Percentiles rank a stretch among this genome's conserved stretches.
phyloP scores from a whole-genome alignment of 2,113 vertebrate species.

The Perca fluviatilis region DNA sequence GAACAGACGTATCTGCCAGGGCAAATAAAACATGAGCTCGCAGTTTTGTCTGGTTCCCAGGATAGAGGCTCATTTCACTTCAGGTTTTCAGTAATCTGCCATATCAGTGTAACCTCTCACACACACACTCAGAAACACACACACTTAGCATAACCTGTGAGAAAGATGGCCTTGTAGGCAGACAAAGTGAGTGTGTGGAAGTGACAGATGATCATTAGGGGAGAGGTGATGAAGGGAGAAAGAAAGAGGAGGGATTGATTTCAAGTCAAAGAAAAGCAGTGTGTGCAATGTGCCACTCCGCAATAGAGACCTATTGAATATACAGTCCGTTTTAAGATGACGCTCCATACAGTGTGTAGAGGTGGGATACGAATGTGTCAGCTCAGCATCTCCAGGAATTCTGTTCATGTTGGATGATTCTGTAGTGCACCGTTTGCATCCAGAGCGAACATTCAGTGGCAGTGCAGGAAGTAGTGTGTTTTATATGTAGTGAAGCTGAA shows the following conservation, averaged over 20 bases:
- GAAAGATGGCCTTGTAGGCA: constrained; percentile 40
- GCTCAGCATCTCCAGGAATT: neutral
- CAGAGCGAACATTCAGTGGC: neutral
- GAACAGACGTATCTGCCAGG: no score
- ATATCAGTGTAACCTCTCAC: constrained; percentile 10
- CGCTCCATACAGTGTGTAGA: neutral
- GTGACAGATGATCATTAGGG: constrained; percentile 36
- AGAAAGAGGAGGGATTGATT: constrained; percentile 32
- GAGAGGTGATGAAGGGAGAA: neutral
- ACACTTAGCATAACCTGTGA: constrained; percentile 9
- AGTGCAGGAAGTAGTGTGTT: no score
- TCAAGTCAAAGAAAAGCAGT: constrained; percentile 43
- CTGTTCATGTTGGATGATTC: neutral
- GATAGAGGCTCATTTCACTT: constrained; percentile 2
- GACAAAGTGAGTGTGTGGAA: neutral
- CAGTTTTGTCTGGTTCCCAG: no score
- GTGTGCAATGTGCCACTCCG: constrained; percentile 39
- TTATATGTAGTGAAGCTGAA: neutral
- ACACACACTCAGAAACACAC: constrained; percentile 19
- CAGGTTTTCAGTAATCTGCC: constrained; percentile 17
- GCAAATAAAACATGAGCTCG: no score
- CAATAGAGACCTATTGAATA: constrained; percentile 29
- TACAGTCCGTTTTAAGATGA: constrained; percentile 1
- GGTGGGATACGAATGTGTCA: neutral
- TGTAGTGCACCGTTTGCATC: neutral